Evolutionary conservation across 2,888 invertebrate genomes (phyloP).

Genomic region (Stegophylla sp.): DNA sequence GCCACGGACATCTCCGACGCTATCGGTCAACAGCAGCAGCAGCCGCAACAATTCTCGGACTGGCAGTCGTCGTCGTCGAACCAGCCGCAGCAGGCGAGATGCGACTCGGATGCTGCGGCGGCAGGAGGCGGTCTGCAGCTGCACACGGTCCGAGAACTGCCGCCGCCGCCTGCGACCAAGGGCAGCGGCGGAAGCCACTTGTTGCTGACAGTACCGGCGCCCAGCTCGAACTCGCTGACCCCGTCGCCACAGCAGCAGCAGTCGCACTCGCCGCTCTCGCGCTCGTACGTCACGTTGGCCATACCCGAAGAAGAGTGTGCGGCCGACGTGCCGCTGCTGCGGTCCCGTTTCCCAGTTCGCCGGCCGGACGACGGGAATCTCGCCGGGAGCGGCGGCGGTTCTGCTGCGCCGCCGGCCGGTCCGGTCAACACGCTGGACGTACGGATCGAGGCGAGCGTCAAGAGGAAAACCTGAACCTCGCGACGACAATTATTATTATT

Average conservation of each 20-base stretch:
- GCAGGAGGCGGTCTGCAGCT: background rate
- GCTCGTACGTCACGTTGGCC: constrained; percentile 44
- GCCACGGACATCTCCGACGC: background rate
- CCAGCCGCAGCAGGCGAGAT: background rate
- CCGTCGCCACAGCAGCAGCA: background rate
- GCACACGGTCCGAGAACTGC: background rate
- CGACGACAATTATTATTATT: background rate
- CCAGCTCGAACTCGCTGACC: background rate
- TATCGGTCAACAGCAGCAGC: background rate
- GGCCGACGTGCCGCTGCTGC: constrained; percentile 20
- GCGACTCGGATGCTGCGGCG: constrained; percentile 1
- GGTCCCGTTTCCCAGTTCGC: constrained; percentile 31
- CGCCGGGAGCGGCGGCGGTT: too few relatives aligned
- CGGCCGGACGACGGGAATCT: background rate
- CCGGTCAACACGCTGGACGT: constrained; percentile 41
- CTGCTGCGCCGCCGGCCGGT: too few relatives aligned
- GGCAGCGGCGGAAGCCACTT: background rate
- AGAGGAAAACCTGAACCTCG: constrained; percentile 30
- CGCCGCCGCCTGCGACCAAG: background rate
- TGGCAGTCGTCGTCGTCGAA: constrained; percentile 22
- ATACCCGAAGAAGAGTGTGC: constrained; percentile 36
- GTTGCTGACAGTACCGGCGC: constrained; percentile 1
- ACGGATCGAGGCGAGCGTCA: constrained; percentile 36
- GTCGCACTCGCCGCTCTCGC: background rate
- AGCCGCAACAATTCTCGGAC: constrained; percentile 25